Conservation (phyloP, 2,888 invertebrate genomes). For the Temnothorax ravouxi region DNA sequence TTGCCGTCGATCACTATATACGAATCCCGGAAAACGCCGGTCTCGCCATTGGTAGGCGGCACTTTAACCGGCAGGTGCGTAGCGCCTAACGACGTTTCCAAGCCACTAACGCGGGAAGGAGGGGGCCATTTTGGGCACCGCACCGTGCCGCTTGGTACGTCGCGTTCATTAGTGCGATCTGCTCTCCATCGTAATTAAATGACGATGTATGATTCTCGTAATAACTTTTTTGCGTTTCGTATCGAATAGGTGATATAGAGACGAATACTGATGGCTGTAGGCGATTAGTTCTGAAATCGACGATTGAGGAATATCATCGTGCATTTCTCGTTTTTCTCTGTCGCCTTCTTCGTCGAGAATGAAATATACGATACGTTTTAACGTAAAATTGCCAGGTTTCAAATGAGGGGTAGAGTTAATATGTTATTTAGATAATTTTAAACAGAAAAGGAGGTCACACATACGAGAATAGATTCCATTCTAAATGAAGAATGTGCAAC, state of each 20-base stretch:
- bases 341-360: neutral
- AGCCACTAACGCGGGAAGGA: slow-evolving; percentile 35
- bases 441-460: slow-evolving; percentile 25
- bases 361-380: neutral
- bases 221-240: neutral
- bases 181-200: slow-evolving; percentile 29
- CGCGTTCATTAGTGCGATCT: slow-evolving; percentile 47
- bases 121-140: slow-evolving; percentile 61
- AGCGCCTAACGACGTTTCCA: slow-evolving; percentile 67
- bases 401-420: neutral
- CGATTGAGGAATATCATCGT: neutral
- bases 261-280: neutral
- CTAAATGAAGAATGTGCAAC: slow-evolving; percentile 1
- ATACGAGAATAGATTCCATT: slow-evolving; percentile 21
- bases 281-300: neutral
- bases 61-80: slow-evolving; percentile 75
- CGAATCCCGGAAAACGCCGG: slow-evolving; percentile 72
- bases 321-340: neutral
- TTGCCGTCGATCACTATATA: slow-evolving; percentile 76
- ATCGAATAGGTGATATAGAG: neutral
- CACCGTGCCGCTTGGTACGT: slow-evolving; percentile 70
- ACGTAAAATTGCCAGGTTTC: slow-evolving; percentile 23
- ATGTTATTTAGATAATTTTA: slow-evolving; percentile 43
- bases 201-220: neutral
- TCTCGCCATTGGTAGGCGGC: slow-evolving; percentile 61